phyloP scores from a whole-genome alignment of 2,113 vertebrate genomes.

The Hypomesus transpacificus region DNA sequence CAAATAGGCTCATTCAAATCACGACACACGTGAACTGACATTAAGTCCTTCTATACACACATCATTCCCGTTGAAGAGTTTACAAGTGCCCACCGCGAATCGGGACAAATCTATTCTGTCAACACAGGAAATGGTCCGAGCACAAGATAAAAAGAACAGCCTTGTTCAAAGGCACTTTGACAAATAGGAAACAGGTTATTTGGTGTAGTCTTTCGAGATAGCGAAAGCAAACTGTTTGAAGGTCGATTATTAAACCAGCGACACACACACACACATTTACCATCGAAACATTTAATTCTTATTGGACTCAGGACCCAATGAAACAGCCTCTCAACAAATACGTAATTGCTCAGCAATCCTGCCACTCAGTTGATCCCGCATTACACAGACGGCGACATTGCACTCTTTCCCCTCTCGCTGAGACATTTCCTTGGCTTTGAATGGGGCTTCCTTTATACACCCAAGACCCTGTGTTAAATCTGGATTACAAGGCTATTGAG shows the following conservation, averaged over 20 bases:
- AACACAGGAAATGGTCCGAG: constrained; percentile 48
- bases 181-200: constrained; percentile 16
- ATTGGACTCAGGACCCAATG: constrained; percentile 44
- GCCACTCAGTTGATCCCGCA: constrained; percentile 63
- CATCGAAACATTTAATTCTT: constrained; percentile 45
- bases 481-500: constrained; percentile 60
- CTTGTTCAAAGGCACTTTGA: constrained; percentile 30
- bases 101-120: constrained; percentile 51
- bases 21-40: constrained; percentile 47
- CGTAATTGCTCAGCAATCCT: constrained; percentile 67
- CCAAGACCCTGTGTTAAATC: constrained; percentile 59
- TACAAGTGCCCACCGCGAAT: constrained; percentile 20
- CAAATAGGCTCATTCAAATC: constrained; percentile 48
- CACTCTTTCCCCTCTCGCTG: constrained; percentile 28
- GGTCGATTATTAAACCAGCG: background rate
- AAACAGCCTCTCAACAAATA: constrained; percentile 67
- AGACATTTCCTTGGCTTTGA: constrained; percentile 61
- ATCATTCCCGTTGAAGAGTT: constrained; percentile 15
- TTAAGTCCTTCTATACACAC: constrained; percentile 47
- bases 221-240: background rate
- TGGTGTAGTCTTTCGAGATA: constrained; percentile 39
- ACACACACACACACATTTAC: background rate
- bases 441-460: constrained; percentile 49
- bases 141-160: constrained; percentile 12
- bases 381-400: constrained; percentile 60